Base-by-base conservation (phyloP, 2,113 vertebrate species). In the Gallinago jamesoni region DNA sequence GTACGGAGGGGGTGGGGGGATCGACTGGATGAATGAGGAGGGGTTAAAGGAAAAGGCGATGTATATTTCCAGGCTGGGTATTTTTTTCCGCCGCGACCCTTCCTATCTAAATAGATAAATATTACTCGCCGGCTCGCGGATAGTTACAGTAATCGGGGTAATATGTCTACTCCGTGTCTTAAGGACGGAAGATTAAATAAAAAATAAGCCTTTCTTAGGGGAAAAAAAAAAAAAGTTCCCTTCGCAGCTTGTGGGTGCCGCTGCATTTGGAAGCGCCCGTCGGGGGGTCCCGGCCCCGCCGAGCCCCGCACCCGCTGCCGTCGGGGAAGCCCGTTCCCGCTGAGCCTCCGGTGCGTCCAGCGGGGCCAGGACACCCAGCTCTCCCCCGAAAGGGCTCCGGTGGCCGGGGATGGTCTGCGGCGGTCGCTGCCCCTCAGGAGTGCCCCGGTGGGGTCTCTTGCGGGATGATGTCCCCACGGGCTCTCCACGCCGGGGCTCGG, bases 51-150 rank as follows among this genome's bases (percentile, higher is more conserved):
- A 94, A 94, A 91, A 96, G 75, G 55, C 82, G 63, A 93, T 93
- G 75, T 89, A 22, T 91, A 94, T 94, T 96, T 95, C 62, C 78
- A 94, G 87, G 57, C 75, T 94, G 81, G 87, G 18, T 94, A 66
- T 45, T 45, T 66, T 96, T 95, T 95, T 72, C 57, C 69, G 25
- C 60, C 12, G 27, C 80, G 39, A 95, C 78, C 70, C 64, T 91
- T 92, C 60, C 77, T 87, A 94, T 89, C 76, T 87, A 94, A 92
- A 96, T 96, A 95, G 92, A 97, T 84, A 95, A 96, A 93, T 95
- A 94, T 83, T 83, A 76, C 92, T 91, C 64, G 73, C 77, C 52
- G 25, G 69, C 60, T 84, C n/a, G 70, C 50, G 74, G 90, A 53
- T 66, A 77, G 95, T 85, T 85, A 53, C 70, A 53, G 78, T 94